Conservation (phyloP, 2,888 invertebrate species). For the Lasioglossum calceatum region DNA sequence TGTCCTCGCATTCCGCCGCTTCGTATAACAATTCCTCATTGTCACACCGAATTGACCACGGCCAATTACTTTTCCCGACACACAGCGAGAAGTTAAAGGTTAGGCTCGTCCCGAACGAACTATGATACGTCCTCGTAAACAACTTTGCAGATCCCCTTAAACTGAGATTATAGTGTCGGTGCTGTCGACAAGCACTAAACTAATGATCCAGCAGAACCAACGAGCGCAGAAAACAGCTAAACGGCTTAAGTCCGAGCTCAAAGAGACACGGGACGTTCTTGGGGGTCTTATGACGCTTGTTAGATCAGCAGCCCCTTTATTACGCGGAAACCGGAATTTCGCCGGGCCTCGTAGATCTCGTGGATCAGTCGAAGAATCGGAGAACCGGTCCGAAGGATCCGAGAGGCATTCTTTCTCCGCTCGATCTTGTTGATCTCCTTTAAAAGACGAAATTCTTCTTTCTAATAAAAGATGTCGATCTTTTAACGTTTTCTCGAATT, state of each 20-base stretch:
- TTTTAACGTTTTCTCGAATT: neutral
- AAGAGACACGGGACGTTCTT: slow-evolving; percentile 17
- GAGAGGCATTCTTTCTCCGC: neutral
- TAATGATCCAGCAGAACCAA: slow-evolving; percentile 21
- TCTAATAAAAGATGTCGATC: neutral
- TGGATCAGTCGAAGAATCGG: slow-evolving; percentile 20
- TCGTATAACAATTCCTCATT: neutral
- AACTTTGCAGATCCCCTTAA: slow-evolving; percentile 14
- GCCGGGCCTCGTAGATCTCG: slow-evolving; percentile 45
- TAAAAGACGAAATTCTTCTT: neutral
- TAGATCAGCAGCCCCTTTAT: slow-evolving; percentile 49
- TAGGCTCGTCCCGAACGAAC: neutral
- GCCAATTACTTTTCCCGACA: neutral
- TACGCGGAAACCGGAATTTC: slow-evolving; percentile 56
- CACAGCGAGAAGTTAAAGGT: neutral
- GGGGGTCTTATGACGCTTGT: slow-evolving; percentile 36
- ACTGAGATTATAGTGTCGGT: slow-evolving; percentile 26
- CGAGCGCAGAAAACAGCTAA: slow-evolving; percentile 15
- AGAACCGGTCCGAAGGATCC: slow-evolving; percentile 54
- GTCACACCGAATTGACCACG: neutral
- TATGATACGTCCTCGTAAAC: slow-evolving; percentile 24
- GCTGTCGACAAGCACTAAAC: slow-evolving; percentile 34
- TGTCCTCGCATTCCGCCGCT: neutral
- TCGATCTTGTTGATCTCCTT: slow-evolving; percentile 56
- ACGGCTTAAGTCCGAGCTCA: slow-evolving; percentile 40